Evolutionary conservation across 2,113 vertebrate species (phyloP).

Genomic region (Lynx canadensis): DNA sequence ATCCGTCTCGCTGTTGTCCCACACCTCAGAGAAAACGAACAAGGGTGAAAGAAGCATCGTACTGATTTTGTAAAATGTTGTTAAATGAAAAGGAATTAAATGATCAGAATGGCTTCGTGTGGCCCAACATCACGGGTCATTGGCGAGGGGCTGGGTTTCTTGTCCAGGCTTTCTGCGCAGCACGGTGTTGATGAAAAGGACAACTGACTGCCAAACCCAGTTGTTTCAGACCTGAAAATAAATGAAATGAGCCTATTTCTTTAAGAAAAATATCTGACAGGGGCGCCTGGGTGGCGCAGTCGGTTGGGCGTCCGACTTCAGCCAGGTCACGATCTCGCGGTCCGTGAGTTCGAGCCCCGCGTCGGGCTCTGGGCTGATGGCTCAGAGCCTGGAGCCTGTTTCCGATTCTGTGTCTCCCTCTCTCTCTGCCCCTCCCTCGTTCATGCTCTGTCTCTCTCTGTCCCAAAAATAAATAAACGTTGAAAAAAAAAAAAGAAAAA

Average conservation of each 20-base stretch:
- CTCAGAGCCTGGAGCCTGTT: too few relatives aligned
- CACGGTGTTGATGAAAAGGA: not conserved
- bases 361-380: too few relatives aligned
- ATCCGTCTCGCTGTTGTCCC: rapidly evolving
- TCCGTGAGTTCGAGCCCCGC: too few relatives aligned
- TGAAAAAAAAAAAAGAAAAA: too few relatives aligned
- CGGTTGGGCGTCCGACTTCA: too few relatives aligned
- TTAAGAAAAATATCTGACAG: not conserved
- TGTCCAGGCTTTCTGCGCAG: rapidly evolving
- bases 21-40: not conserved
- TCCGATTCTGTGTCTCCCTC: too few relatives aligned
- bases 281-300: too few relatives aligned
- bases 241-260: not conserved
- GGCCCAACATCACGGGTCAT: not conserved
- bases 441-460: too few relatives aligned
- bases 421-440: too few relatives aligned
- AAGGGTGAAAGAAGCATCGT: not conserved
- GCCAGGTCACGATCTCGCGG: too few relatives aligned
- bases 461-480: too few relatives aligned
- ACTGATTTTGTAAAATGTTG: not conserved
- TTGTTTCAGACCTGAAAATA: not conserved
- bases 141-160: not conserved
- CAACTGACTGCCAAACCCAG: not conserved
- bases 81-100: not conserved
- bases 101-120: not conserved